Conservation (phyloP, 2,888 invertebrate species). For the Octodonta nipae region DNA sequence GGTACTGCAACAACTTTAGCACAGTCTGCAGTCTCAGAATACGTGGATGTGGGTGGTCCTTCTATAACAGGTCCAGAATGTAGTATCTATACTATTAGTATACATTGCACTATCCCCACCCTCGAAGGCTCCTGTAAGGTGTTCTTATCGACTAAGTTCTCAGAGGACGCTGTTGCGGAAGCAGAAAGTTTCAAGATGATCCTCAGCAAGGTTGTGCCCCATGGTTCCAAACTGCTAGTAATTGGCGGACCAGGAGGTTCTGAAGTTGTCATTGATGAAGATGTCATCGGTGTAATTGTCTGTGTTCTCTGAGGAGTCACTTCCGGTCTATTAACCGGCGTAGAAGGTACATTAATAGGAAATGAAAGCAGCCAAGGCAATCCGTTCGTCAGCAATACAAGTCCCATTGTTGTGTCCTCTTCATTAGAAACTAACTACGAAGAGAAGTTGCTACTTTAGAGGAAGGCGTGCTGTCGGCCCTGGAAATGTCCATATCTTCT, state of each 20-base stretch:
- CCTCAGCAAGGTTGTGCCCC: background rate
- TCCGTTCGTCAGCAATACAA: slow-evolving; percentile 52
- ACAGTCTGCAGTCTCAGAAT: slow-evolving; percentile 57
- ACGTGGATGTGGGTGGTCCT: slow-evolving; percentile 65
- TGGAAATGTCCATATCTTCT: slow-evolving; percentile 88
- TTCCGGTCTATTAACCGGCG: slow-evolving; percentile 21
- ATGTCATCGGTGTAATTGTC: too few species aligned
- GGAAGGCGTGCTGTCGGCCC: slow-evolving; percentile 76
- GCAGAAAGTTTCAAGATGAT: background rate
- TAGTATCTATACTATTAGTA: slow-evolving; percentile 42
- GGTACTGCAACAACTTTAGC: slow-evolving; percentile 55
- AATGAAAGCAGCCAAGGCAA: slow-evolving; percentile 50
- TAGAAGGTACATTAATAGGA: slow-evolving; percentile 32
- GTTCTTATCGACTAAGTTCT: background rate
- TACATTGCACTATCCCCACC: slow-evolving; percentile 26
- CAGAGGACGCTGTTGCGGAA: background rate
- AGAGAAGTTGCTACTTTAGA: slow-evolving; percentile 46
- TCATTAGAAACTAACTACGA: slow-evolving; percentile 5
- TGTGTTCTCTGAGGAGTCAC: slow-evolving; percentile 27
- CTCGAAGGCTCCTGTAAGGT: slow-evolving; percentile 13
- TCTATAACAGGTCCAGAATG: slow-evolving; percentile 35
- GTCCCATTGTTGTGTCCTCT: slow-evolving; percentile 29
- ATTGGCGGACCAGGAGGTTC: slow-evolving; percentile 14
- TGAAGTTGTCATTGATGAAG: slow-evolving; percentile 6
- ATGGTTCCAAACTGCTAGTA: background rate